Evolutionary conservation across 2,888 invertebrate genomes (phyloP).

Genomic region (Pyralis farinalis): DNA sequence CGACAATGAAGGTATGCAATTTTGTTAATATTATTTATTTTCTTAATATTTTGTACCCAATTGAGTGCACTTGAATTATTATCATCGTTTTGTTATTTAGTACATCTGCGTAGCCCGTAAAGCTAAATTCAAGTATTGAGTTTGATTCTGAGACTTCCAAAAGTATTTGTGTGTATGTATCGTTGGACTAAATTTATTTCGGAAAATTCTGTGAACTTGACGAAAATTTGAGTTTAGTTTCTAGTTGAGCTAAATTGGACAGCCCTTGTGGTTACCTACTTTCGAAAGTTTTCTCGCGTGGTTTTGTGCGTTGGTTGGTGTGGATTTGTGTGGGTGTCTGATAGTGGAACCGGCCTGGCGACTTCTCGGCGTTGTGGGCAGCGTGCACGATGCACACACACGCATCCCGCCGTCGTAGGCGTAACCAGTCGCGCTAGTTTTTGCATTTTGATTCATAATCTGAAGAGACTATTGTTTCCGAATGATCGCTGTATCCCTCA

Average conservation of each 20-base stretch:
- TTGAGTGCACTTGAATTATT: slow-evolving; percentile 7
- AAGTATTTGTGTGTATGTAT: no score
- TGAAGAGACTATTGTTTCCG: slow-evolving; percentile 23
- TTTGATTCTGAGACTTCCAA: not conserved
- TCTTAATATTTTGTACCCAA: slow-evolving; percentile 31
- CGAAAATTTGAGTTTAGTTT: slow-evolving; percentile 6
- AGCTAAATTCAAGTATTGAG: slow-evolving; percentile 5
- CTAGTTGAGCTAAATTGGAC: no score
- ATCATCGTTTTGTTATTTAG: not conserved
- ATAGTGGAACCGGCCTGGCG: slow-evolving; percentile 62
- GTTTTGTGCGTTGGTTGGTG: slow-evolving; percentile 37
- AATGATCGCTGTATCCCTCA: not conserved
- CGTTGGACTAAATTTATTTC: not conserved
- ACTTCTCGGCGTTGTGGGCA: slow-evolving; percentile 32
- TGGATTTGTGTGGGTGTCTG: slow-evolving; percentile 59
- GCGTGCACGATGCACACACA: slow-evolving; percentile 44
- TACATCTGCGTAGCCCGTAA: no score
- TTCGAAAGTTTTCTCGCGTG: slow-evolving; percentile 30
- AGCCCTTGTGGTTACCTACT: slow-evolving; percentile 11
- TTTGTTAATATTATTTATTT: slow-evolving; percentile 51
- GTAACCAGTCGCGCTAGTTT: slow-evolving; percentile 29
- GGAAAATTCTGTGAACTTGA: slow-evolving; percentile 1
- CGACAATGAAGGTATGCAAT: slow-evolving; percentile 76
- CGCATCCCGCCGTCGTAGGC: slow-evolving; percentile 30
- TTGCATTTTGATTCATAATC: slow-evolving; percentile 46